Conservation (phyloP, 1,140 invertebrate species). For the Lithobius niger region DNA sequence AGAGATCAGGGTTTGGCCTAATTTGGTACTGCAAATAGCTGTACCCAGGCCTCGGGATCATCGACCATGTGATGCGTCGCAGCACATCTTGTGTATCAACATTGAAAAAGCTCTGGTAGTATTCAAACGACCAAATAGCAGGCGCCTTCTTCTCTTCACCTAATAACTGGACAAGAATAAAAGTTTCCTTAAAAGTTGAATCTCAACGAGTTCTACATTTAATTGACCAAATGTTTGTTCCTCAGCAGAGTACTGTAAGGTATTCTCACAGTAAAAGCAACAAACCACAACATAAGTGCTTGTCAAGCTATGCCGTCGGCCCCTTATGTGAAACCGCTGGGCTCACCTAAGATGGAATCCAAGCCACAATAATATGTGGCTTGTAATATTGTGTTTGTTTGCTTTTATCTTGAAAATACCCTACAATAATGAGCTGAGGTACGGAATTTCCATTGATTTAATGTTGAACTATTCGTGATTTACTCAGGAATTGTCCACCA, state of each 20-base stretch:
- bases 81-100: constrained; percentile 78
- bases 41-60: constrained; percentile 53
- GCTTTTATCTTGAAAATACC: no score
- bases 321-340: no score
- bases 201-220: not conserved
- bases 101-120: constrained; percentile 93
- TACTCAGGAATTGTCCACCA: no score
- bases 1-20: constrained; percentile 81
- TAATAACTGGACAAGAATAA: constrained; percentile 10
- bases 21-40: constrained; percentile 74
- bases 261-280: not conserved
- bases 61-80: constrained; percentile 65
- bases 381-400: no score
- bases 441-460: no score
- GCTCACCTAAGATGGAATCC: no score
- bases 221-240: not conserved
- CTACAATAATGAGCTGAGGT: no score
- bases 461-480: no score
- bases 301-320: not conserved
- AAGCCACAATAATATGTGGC: no score
- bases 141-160: constrained; percentile 14
- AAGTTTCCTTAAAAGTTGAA: no score
- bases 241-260: not conserved
- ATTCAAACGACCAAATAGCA: constrained; percentile 75
- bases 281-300: not conserved